Conservation (phyloP, 2,888 invertebrate species). For the Clanis bilineata region DNA sequence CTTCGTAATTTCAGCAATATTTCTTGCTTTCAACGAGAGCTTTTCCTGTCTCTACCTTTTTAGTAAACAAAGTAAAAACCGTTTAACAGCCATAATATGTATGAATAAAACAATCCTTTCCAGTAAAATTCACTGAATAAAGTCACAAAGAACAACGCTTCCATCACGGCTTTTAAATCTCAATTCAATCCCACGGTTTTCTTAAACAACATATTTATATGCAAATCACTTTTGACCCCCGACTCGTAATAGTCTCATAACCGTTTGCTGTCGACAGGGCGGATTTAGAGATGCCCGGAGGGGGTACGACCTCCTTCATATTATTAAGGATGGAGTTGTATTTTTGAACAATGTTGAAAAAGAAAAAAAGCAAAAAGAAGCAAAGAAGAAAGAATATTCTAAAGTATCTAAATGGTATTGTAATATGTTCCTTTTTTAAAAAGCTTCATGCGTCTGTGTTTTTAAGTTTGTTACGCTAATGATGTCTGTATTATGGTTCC, state of each 20-base stretch:
- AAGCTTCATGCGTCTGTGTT: too few species aligned
- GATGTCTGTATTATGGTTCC: too few species aligned
- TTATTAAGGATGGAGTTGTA: background rate
- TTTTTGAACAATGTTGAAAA: background rate
- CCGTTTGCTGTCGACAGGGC: slow-evolving; percentile 6
- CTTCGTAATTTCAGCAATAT: background rate
- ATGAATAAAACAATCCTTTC: background rate
- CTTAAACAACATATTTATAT: slow-evolving; percentile 29
- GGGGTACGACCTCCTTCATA: background rate
- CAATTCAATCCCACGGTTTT: slow-evolving; percentile 21
- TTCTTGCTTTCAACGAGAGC: too few species aligned
- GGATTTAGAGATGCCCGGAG: background rate
- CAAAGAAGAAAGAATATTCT: too few species aligned
- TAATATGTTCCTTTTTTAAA: too few species aligned
- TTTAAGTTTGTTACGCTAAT: too few species aligned
- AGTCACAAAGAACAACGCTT: slow-evolving; percentile 4
- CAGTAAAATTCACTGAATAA: background rate
- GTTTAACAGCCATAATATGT: background rate
- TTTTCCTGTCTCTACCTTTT: too few species aligned
- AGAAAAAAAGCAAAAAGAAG: too few species aligned
- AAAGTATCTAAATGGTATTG: too few species aligned
- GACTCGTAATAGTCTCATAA: slow-evolving; percentile 19
- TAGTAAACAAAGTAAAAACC: background rate
- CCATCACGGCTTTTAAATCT: slow-evolving; percentile 17
- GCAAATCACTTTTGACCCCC: slow-evolving; percentile 24